Conservation (phyloP, 2,797 vertebrate species). For the Takifugu rubripes region DNA sequence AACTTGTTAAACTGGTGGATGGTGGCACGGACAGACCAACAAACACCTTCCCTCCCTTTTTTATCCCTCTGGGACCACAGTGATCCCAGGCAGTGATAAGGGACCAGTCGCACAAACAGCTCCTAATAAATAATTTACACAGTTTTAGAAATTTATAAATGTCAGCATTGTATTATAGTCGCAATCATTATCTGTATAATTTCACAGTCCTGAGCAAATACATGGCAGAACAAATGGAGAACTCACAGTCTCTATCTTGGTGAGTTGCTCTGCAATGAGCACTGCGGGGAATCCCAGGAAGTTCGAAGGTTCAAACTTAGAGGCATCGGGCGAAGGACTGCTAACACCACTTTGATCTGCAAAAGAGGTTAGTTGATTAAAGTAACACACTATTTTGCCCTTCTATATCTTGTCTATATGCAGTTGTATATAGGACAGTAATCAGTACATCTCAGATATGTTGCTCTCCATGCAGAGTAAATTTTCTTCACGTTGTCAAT, state of each 20-base stretch:
- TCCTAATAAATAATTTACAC: slow-evolving; percentile 64
- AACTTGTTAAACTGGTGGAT: slow-evolving; percentile 89
- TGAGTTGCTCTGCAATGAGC: slow-evolving; percentile 87
- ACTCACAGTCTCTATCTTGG: slow-evolving; percentile 85
- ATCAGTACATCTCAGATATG: background rate
- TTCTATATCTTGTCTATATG: background rate
- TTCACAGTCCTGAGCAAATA: background rate
- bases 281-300: slow-evolving; percentile 82
- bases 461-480: background rate
- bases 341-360: slow-evolving; percentile 52
- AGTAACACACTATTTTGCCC: background rate
- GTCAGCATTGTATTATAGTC: too few species aligned
- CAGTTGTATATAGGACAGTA: too few species aligned
- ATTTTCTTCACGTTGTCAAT: too few species aligned
- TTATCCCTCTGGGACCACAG: slow-evolving; percentile 89
- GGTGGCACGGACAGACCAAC: slow-evolving; percentile 87
- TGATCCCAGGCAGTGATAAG: slow-evolving; percentile 88
- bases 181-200: background rate
- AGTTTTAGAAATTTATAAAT: too few species aligned
- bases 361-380: background rate
- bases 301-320: slow-evolving; percentile 78
- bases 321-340: slow-evolving; percentile 62
- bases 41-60: slow-evolving; percentile 81
- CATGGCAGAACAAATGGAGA: too few species aligned
- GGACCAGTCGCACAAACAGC: slow-evolving; percentile 87